Evolutionary conservation across 2,113 vertebrate genomes (phyloP), one percentile per base, ranked within the genome.

Genomic region (Pedetes capensis): DNA sequence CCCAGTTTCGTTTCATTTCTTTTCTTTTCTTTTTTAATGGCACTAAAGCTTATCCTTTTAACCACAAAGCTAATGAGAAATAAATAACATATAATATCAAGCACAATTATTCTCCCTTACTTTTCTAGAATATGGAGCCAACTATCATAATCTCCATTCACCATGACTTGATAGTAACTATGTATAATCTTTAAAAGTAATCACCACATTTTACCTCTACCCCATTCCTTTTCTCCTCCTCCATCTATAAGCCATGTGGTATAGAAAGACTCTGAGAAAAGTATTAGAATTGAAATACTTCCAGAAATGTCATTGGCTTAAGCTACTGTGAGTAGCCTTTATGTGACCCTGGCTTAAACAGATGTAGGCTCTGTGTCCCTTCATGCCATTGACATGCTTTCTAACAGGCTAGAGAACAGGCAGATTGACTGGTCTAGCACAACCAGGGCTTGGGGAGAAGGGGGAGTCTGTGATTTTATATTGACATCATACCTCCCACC

Each of bases 401-500:
- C 82, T 66, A 88, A 49, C 11, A 96, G 55, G 27, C 68, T 87
- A 87, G 37, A 89, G 37, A 95, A 79, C 12, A 94, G 49, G 71
- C 80, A 89, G 51, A 96, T 42, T 76, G 47, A 92, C 87, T 78
- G 22, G 66, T 57, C 91, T 89, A 78, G 78, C 17, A 84, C 23
- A 94, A 86, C 29, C 44, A 81, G 61, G 47, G 20, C 51, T 85
- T 82, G 53, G 61, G 64, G 85, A 72, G n/a, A 93, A 78, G 89
- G 8, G 23, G 18, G 72, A 89, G 8, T 64, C 34, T 75, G 57
- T 64, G 74, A 93, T 69, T 96, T 94, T 69, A 92, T 32, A 86
- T 53, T 93, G 93, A 97, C 47, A 61, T 93, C 97, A 95, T 79
- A 18, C 74, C 75, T 95, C 88, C 81, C 78, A 95, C 90, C 68